A percentile compares a stretch with the other conserved stretches of the same genome.
These are phyloP conservation scores for Chaetodon auriga DNA, from an alignment of 2,113 vertebrate species.

Conservation along the genomic window DNA sequence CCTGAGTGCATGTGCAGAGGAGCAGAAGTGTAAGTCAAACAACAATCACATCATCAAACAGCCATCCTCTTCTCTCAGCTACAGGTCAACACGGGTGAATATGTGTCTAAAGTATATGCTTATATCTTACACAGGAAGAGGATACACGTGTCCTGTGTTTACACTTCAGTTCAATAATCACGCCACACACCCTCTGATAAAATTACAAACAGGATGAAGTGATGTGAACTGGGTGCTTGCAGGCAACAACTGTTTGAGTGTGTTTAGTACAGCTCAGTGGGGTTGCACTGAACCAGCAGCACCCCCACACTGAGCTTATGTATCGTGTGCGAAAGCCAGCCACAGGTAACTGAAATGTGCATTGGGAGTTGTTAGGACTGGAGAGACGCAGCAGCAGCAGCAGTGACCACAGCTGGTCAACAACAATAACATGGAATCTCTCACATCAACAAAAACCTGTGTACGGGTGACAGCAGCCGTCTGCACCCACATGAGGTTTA, in stretches of 20 bases:
- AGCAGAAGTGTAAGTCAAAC: background rate
- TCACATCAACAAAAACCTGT: background rate
- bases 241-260: background rate
- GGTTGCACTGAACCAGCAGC: background rate
- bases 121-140: background rate
- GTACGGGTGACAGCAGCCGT: background rate
- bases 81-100: too few species aligned
- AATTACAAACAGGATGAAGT: background rate
- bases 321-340: background rate
- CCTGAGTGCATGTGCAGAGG: background rate
- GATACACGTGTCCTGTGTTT: background rate
- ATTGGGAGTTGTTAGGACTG: too few species aligned
- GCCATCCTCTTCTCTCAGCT: background rate
- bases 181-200: background rate
- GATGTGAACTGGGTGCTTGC: background rate
- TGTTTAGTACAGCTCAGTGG: background rate
- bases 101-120: background rate
- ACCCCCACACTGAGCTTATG: background rate
- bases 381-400: too few species aligned
- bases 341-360: background rate
- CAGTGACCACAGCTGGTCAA: too few species aligned
- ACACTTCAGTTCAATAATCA: background rate
- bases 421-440: background rate
- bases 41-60: background rate
- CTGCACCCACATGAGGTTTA: constrained; percentile 17